phyloP scores from a whole-genome alignment of 1,140 invertebrate species.

The Zaprionus vittiger region DNA sequence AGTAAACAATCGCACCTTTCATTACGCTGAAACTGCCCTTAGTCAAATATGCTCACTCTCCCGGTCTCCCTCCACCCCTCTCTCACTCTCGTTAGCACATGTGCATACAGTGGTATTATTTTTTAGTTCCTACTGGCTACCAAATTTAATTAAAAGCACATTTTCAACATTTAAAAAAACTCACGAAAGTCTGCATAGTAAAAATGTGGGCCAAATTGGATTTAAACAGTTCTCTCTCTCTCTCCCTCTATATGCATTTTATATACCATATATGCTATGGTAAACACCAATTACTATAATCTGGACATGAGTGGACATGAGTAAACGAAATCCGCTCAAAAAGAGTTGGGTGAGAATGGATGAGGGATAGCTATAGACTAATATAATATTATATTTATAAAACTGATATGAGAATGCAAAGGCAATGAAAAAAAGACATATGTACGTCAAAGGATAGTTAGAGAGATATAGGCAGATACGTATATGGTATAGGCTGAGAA shows the following conservation, averaged over 20 bases:
- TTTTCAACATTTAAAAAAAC: conserved; percentile 32
- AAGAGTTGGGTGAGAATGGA: background rate
- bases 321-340: background rate
- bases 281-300: background rate
- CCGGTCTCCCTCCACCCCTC: background rate
- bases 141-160: conserved; percentile 59
- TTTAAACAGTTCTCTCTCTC: conserved; percentile 1
- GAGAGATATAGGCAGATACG: background rate
- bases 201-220: conserved; percentile 39
- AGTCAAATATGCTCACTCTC: background rate
- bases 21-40: background rate
- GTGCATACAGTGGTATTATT: conserved; percentile 1
- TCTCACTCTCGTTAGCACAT: background rate
- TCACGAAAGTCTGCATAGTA: conserved; percentile 33
- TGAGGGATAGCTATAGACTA: background rate
- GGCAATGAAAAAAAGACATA: background rate
- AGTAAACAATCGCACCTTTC: too few relatives aligned
- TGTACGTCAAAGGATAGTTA: background rate
- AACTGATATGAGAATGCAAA: background rate
- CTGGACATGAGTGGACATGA: too few relatives aligned
- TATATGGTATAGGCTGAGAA: background rate
- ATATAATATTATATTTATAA: too few relatives aligned
- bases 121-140: conserved; percentile 21
- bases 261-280: background rate
- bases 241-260: background rate